These are phyloP conservation scores for Morone chrysops DNA, from an alignment of 2,113 vertebrate genomes.

Conservation along the genomic window DNA sequence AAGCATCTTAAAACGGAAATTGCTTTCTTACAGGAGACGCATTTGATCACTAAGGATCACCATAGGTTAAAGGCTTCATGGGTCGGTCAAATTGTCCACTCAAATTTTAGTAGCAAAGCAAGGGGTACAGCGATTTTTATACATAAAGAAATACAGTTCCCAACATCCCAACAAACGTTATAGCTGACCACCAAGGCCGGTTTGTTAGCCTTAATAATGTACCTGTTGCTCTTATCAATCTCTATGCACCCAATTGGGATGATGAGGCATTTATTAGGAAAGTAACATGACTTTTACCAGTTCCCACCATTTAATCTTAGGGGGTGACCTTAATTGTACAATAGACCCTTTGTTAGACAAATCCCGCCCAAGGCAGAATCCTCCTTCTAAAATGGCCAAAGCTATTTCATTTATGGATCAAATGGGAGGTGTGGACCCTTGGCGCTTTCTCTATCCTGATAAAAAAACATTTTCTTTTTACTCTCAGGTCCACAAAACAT, in stretches of 20 bases:
- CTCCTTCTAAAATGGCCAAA: slow-evolving; percentile 3
- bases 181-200: no score
- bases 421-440: background rate
- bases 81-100: no score
- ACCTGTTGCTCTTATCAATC: background rate
- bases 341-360: background rate
- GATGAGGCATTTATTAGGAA: background rate
- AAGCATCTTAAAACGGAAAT: no score
- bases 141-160: no score
- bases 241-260: slow-evolving; percentile 1
- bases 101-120: no score
- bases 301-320: background rate
- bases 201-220: background rate
- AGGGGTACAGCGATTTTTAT: no score
- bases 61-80: no score
- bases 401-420: background rate
- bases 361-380: background rate
- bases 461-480: slow-evolving; percentile 1
- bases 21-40: no score
- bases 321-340: background rate
- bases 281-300: background rate
- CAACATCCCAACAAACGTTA: no score
- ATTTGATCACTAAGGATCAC: no score
- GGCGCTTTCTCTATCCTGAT: background rate
- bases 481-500: background rate